These are phyloP conservation scores for Chelonia mydas DNA, from an alignment of 2,797 vertebrate species.

Conservation along the genomic window DNA sequence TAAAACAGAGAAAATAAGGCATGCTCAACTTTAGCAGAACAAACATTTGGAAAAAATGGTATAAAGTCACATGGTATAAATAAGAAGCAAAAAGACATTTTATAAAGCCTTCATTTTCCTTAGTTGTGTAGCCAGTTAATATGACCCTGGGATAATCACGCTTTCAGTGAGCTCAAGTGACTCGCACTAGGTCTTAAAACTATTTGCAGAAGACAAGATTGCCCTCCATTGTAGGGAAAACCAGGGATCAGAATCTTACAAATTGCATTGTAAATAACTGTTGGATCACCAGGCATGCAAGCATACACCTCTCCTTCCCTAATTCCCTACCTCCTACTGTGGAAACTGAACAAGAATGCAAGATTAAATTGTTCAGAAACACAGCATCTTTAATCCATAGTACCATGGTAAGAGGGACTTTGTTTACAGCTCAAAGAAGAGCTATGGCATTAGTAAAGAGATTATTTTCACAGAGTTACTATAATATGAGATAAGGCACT, in stretches of 20 bases:
- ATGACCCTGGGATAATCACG: neutral
- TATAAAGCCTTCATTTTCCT: neutral
- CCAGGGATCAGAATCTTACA: neutral
- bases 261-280: constrained; percentile 33
- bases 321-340: constrained; percentile 12
- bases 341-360: constrained; percentile 66
- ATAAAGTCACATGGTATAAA: neutral
- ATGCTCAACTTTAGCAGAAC: neutral
- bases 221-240: constrained; percentile 5
- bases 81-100: neutral
- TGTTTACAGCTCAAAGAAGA: constrained; percentile 46
- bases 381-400: constrained; percentile 70
- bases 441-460: constrained; percentile 54
- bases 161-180: constrained; percentile 29
- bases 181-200: constrained; percentile 9
- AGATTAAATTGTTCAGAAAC: constrained; percentile 62
- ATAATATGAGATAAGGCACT: constrained; percentile 36
- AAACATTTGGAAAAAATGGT: neutral
- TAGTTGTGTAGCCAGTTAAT: neutral
- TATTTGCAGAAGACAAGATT: constrained; percentile 17
- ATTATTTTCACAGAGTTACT: constrained; percentile 68
- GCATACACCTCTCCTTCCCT: constrained; percentile 36
- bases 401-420: constrained; percentile 36
- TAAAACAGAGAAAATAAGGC: neutral
- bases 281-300: constrained; percentile 59